Evolutionary conservation across 2,113 vertebrate species (phyloP), one percentile per base, ranked within the genome.

Genomic region (Pipra filicauda): DNA sequence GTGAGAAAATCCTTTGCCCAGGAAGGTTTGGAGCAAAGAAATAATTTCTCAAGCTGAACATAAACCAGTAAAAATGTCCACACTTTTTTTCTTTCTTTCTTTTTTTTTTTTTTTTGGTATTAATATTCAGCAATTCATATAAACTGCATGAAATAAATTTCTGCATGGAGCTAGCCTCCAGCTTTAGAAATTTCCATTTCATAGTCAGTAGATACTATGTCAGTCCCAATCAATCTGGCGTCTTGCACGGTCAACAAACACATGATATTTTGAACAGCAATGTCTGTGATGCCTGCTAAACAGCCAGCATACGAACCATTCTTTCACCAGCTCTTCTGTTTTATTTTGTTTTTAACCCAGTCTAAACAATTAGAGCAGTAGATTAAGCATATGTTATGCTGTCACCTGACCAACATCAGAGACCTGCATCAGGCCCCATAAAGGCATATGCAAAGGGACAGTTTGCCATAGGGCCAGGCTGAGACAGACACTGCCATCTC

Each of bases 1-100:
- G 85, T 72, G 78, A 91, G 57, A 91, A 94, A 93, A 72, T 8
- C 39, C 91, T 82, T 94, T 95, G 27, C n/a, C 52, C 59, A 75
- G 74, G 33, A 85, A 69, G 27, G 41, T 75, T 87, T 91, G 66
- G 72, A 83, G 55, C 27, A 87, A 87, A 84, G 43, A 65, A 86
- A 74, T 71, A 65, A 85, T 89, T 88, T 94, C 71, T 27, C 70
- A 89, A 94, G 88, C 61, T 93, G 61, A 84, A 78, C 39, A 91
- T 72, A 94, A 96, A 84, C 73, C 26, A 64, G 35, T 30, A 74
- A 65, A 87, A 94, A 89, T 58, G 46, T 77, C 51, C 39, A 69
- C 37, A 41, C 19, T 16, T 15, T 8, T 37, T 58, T 58, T 43
- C 7, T 48, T 59, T 67, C 39, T 49, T 19, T 48, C 18, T 48